Evolutionary conservation across 35 echinoderm and acorn worm genomes (phyloP).

Genomic region (Apostichopus californicus): DNA sequence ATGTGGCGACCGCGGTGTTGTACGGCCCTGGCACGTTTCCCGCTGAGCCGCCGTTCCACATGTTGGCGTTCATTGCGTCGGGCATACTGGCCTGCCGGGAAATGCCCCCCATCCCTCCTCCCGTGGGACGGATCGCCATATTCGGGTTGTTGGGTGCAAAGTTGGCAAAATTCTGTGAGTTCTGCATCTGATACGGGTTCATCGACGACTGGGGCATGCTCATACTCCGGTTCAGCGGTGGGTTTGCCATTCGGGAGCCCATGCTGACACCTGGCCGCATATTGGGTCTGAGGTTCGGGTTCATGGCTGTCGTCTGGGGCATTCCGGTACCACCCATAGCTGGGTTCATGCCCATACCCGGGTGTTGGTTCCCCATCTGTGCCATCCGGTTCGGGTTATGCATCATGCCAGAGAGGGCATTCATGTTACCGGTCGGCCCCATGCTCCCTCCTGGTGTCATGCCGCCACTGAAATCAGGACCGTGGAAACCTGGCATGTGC

Average conservation of each 20-base stretch:
- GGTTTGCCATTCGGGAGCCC: constrained; percentile 34
- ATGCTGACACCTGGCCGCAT: constrained; percentile 48
- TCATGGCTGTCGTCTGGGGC: constrained; percentile 65
- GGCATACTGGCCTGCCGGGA: constrained; percentile 49
- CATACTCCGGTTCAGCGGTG: constrained; percentile 61
- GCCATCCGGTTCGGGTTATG: constrained; percentile 57
- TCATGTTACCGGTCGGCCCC: constrained; percentile 49
- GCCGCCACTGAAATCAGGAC: constrained; percentile 40
- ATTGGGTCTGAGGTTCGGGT: constrained; percentile 79
- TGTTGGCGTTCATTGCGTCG: constrained; percentile 33
- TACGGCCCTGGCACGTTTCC: constrained; percentile 29
- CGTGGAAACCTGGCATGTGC: constrained; percentile 35
- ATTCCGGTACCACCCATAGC: constrained; percentile 63
- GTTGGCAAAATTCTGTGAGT: constrained; percentile 2
- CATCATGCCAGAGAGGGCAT: constrained; percentile 64
- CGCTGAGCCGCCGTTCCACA: constrained; percentile 51
- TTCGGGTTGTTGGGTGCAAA: constrained; percentile 38
- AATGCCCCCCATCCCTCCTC: constrained; percentile 27
- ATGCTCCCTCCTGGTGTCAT: constrained; percentile 58
- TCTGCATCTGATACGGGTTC: constrained; percentile 59
- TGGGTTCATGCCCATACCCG: constrained; percentile 56
- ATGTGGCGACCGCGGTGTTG: constrained; percentile 25
- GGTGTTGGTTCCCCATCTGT: constrained; percentile 63
- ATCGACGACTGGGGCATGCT: constrained; percentile 66
- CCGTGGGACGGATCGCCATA: constrained; percentile 38